These are phyloP conservation scores for Tenthredo amoena DNA, from an alignment of 2,888 invertebrate genomes.

Conservation along the genomic window DNA sequence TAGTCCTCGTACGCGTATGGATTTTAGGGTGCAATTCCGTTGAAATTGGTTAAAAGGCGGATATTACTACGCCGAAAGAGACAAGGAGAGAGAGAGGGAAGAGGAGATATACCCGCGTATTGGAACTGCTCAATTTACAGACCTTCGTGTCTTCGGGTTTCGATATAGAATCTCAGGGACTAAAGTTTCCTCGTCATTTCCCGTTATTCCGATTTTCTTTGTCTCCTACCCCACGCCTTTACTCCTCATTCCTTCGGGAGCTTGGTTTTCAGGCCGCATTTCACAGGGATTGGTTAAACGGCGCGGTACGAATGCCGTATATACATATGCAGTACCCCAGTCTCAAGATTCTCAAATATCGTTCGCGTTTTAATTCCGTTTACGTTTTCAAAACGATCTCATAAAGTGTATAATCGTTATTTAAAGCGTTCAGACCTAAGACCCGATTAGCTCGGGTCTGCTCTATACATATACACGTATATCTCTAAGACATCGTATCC, in stretches of 20 bases:
- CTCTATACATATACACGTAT: not conserved
- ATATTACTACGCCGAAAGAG: conserved; percentile 21
- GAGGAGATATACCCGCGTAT: conserved; percentile 2
- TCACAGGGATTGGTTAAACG: conserved; percentile 23
- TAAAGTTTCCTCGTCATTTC: conserved; percentile 17
- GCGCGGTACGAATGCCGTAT: not conserved
- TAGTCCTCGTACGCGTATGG: conserved; percentile 5
- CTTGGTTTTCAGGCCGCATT: conserved; percentile 32
- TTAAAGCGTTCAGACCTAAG: not conserved
- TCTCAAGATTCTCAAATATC: not conserved
- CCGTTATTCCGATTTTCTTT: conserved; percentile 13
- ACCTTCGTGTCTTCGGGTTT: conserved; percentile 27
- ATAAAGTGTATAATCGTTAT: not conserved
- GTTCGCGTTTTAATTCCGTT: not conserved
- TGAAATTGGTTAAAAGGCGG: conserved; percentile 42
- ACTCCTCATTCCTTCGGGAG: not conserved
- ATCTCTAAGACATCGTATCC: not conserved
- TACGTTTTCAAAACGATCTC: not conserved
- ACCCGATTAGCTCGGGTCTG: conserved; percentile 25
- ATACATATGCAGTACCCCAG: not conserved
- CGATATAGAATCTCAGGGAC: conserved; percentile 23
- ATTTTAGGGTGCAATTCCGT: conserved; percentile 38
- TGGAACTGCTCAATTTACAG: conserved; percentile 45
- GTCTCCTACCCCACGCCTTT: not conserved
- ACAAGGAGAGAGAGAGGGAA: not conserved